Percentiles rank a stretch among this genome's conserved stretches.
Conservation (phyloP, 1,140 invertebrate species). For the Trachymyrmex cornetzi region DNA sequence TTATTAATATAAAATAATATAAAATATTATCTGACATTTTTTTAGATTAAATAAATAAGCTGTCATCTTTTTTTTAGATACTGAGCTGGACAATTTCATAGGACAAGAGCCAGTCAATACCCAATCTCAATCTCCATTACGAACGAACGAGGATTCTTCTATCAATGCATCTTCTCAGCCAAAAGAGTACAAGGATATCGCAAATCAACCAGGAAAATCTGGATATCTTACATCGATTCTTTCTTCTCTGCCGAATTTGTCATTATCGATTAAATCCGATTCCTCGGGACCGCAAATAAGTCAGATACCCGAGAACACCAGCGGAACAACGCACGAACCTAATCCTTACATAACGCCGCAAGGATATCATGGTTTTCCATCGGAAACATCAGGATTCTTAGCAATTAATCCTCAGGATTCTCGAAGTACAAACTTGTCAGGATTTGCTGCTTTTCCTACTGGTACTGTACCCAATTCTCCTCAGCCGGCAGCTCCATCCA, state of each 20-base stretch:
- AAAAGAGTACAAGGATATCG: slow-evolving; percentile 61
- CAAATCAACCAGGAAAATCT: slow-evolving; percentile 74
- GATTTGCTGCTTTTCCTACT: slow-evolving; percentile 46
- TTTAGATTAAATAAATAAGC: slow-evolving; percentile 7
- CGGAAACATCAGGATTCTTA: slow-evolving; percentile 50
- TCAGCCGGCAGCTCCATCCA: slow-evolving; percentile 42
- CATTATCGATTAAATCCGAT: slow-evolving; percentile 78
- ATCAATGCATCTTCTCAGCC: slow-evolving; percentile 33
- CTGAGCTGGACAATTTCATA: slow-evolving; percentile 78
- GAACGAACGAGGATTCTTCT: neutral
- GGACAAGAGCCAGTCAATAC: slow-evolving; percentile 68
- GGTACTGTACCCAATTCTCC: slow-evolving; percentile 14
- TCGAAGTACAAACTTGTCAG: slow-evolving; percentile 44
- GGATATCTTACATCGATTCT: slow-evolving; percentile 83
- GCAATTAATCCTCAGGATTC: slow-evolving; percentile 64
- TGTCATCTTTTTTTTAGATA: slow-evolving; percentile 75
- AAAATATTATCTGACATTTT: neutral
- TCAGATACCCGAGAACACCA: slow-evolving; percentile 40
- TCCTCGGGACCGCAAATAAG: slow-evolving; percentile 31
- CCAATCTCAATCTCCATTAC: neutral
- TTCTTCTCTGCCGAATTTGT: slow-evolving; percentile 83
- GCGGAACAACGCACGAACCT: slow-evolving; percentile 46
- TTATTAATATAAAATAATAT: neutral
- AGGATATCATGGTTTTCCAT: slow-evolving; percentile 40
- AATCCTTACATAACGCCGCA: slow-evolving; percentile 59